phyloP scores from a whole-genome alignment of 1,140 invertebrate genomes.

The Orussus abietinus region DNA sequence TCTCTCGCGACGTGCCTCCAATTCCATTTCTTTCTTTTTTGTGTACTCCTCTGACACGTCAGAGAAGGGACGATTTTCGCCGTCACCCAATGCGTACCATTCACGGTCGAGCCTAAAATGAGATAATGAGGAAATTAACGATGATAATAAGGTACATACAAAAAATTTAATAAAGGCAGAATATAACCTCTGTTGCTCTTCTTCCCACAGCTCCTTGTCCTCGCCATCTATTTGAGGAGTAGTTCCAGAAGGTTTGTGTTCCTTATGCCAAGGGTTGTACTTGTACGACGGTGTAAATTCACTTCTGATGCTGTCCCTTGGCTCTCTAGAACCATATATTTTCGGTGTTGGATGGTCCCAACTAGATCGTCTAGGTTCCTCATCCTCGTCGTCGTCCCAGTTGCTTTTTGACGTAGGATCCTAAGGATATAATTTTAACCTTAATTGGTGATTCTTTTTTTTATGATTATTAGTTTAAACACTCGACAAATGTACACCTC shows the following conservation, averaged over 20 bases:
- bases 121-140: conserved; percentile 1
- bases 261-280: conserved; percentile 74
- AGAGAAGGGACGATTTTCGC: conserved; percentile 89
- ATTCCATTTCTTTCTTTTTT: conserved; percentile 84
- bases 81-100: conserved; percentile 94
- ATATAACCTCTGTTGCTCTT: conserved; percentile 71
- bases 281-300: conserved; percentile 85
- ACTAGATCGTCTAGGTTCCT: conserved; percentile 65
- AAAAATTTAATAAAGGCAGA: conserved; percentile 5
- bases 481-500: background rate
- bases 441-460: conserved; percentile 4
- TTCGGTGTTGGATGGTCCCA: conserved; percentile 93
- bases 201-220: conserved; percentile 82
- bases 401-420: conserved; percentile 70
- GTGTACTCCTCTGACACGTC: conserved; percentile 88
- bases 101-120: conserved; percentile 77
- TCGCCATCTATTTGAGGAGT: conserved; percentile 62
- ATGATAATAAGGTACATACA: background rate
- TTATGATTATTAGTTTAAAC: conserved; percentile 5
- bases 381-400: conserved; percentile 89
- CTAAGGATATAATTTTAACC: conserved; percentile 57
- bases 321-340: conserved; percentile 48
- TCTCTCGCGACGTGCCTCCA: conserved; percentile 86
- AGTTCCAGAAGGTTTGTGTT: conserved; percentile 60
- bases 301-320: conserved; percentile 54